Conservation (phyloP, 2,797 vertebrate genomes). For the Gymnothorax javanicus region DNA sequence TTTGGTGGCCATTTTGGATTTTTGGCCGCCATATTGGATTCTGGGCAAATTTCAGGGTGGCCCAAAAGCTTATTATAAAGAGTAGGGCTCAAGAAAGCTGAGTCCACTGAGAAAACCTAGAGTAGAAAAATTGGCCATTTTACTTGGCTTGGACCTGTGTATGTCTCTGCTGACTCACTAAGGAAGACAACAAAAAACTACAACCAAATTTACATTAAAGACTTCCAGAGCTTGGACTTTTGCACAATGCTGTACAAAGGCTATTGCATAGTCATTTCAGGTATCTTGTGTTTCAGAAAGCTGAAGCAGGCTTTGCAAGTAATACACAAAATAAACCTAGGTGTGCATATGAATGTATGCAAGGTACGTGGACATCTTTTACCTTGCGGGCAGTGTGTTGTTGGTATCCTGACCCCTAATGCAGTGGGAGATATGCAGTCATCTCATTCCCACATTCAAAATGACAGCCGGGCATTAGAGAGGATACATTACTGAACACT, state of each 20-base stretch:
- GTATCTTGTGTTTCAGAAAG: background rate
- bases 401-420: background rate
- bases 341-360: background rate
- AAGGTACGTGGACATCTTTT: background rate
- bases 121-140: too few relatives aligned
- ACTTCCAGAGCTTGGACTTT: too few relatives aligned
- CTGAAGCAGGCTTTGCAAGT: background rate
- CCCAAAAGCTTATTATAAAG: too few relatives aligned
- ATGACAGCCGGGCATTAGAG: background rate
- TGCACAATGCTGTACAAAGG: background rate
- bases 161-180: too few relatives aligned
- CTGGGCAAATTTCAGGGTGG: too few relatives aligned
- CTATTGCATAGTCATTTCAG: background rate
- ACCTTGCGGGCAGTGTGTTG: background rate
- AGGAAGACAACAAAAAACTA: too few relatives aligned
- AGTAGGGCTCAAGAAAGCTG: too few relatives aligned
- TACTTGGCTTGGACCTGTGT: too few relatives aligned
- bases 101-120: too few relatives aligned
- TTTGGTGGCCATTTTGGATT: too few relatives aligned
- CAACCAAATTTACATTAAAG: too few relatives aligned
- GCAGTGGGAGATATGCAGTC: background rate
- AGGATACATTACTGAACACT: background rate
- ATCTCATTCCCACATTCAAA: background rate
- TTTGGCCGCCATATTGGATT: too few relatives aligned
- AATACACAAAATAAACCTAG: background rate